Conservation (phyloP, 2,797 vertebrate species). For the Lepus townsendii region DNA sequence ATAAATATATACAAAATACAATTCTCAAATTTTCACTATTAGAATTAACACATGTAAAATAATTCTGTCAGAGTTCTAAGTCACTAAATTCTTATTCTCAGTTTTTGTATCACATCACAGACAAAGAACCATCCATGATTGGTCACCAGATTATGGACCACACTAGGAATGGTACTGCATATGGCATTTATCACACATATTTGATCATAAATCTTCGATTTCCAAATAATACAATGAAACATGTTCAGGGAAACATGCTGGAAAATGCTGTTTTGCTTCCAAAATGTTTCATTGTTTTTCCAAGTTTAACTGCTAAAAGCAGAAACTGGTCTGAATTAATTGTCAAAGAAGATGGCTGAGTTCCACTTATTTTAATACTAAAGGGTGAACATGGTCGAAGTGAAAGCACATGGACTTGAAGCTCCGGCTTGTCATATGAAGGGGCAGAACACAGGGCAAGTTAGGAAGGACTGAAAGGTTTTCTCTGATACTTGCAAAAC, state of each 20-base stretch:
- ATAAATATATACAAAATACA: not conserved
- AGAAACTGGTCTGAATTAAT: conserved; percentile 34
- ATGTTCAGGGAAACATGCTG: not conserved
- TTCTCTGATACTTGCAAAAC: not conserved
- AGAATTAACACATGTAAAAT: not conserved
- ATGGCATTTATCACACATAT: not conserved
- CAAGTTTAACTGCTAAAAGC: not conserved
- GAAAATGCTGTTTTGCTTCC: conserved; percentile 49
- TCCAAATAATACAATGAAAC: not conserved
- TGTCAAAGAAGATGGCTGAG: not conserved
- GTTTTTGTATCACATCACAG: not conserved
- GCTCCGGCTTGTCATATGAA: not conserved
- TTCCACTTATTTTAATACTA: not conserved
- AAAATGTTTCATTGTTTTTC: conserved; percentile 30
- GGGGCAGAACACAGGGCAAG: not conserved
- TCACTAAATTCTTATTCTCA: not conserved
- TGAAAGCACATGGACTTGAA: not conserved
- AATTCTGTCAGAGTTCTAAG: not conserved
- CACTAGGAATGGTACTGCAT: not conserved
- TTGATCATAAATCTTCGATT: not conserved
- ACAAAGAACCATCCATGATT: not conserved
- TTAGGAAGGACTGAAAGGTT: conserved; percentile 15
- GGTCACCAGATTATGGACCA: not conserved
- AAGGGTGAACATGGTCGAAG: not conserved
- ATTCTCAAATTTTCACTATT: not conserved